Percentiles rank a stretch among this genome's conserved stretches.
phyloP scores from a whole-genome alignment of 2,113 vertebrate species.

The Etia nguti region DNA sequence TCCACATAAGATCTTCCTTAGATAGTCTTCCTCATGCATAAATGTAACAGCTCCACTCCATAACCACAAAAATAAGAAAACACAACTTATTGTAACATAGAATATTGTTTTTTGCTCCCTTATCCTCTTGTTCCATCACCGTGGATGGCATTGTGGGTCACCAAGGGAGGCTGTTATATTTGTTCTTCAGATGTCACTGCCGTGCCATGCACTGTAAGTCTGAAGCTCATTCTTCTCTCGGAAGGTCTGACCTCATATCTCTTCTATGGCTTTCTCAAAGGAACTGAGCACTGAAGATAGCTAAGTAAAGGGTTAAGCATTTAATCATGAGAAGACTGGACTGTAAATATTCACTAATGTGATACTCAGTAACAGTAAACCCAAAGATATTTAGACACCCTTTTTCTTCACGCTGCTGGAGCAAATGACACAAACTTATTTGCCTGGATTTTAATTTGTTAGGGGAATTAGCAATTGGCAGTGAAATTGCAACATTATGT shows the following conservation, averaged over 20 bases:
- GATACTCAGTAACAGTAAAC: neutral
- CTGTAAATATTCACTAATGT: neutral
- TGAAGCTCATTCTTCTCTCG: neutral
- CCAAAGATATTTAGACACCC: neutral
- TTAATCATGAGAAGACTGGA: slow-evolving; percentile 5
- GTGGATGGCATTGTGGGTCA: neutral
- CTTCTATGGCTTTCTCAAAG: neutral
- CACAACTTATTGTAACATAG: neutral
- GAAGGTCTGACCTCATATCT: slow-evolving; percentile 33
- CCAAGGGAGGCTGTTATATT: neutral
- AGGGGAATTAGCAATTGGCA: neutral
- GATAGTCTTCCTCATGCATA: neutral
- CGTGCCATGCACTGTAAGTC: neutral
- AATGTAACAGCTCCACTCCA: neutral
- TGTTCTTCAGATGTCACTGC: neutral
- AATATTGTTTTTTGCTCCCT: neutral
- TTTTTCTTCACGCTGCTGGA: neutral
- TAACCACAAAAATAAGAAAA: neutral
- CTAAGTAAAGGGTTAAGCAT: slow-evolving; percentile 15
- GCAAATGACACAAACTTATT: neutral
- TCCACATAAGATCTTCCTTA: neutral
- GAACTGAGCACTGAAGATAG: neutral
- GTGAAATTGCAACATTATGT: neutral
- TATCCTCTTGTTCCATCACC: neutral
- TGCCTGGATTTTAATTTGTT: neutral